phyloP scores from a whole-genome alignment of 2,888 invertebrate genomes.

The Loripinus fragilis region DNA sequence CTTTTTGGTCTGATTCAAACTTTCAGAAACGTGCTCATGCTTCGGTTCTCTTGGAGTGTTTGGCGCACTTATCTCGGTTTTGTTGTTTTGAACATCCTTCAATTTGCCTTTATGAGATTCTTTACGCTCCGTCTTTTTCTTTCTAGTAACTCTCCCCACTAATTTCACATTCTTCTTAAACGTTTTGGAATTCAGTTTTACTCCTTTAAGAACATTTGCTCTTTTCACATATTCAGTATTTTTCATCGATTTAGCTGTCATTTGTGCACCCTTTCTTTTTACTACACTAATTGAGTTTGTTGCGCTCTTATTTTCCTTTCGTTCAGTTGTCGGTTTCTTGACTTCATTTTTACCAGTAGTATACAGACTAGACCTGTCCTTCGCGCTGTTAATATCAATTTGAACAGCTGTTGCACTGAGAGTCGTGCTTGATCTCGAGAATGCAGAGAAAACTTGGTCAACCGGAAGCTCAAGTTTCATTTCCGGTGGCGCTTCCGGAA shows the following conservation, averaged over 20 bases:
- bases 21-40: neutral
- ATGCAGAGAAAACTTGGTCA: neutral
- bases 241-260: neutral
- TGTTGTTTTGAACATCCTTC: neutral
- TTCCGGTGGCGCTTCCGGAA: constrained; percentile 10
- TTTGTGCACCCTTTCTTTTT: neutral
- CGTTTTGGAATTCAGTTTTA: neutral
- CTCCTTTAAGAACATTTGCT: neutral
- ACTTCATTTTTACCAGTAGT: neutral
- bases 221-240: neutral
- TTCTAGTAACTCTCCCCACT: constrained; percentile 39
- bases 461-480: constrained; percentile 21
- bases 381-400: neutral
- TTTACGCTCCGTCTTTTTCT: neutral
- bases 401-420: neutral
- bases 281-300: neutral
- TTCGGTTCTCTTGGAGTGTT: neutral
- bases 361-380: neutral
- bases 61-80: neutral
- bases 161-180: constrained; percentile 37
- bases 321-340: neutral
- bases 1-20: neutral
- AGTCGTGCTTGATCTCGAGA: neutral
- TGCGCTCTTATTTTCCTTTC: neutral
- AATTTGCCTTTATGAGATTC: neutral